phyloP scores from a whole-genome alignment of 2,888 invertebrate genomes.

The Polyommatus icarus region DNA sequence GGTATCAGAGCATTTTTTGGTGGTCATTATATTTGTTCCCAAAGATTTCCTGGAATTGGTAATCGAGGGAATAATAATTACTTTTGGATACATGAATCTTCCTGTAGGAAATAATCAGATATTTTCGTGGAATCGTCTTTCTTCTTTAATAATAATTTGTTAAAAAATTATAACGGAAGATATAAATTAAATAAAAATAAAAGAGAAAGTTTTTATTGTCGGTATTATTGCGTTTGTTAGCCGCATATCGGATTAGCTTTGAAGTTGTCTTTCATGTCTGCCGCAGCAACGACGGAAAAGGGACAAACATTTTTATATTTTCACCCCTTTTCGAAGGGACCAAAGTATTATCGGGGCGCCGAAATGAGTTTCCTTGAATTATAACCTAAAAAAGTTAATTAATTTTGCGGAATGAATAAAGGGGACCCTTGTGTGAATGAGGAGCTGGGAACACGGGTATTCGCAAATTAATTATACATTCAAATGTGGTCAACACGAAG shows the following conservation, averaged over 20 bases:
- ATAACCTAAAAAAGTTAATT: background rate
- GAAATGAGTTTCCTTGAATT: constrained; percentile 1
- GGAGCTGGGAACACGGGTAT: background rate
- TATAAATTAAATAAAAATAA: background rate
- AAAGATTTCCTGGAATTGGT: too few relatives aligned
- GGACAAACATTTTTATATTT: background rate
- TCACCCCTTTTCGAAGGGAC: background rate
- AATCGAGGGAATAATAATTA: too few relatives aligned
- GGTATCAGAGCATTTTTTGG: too few relatives aligned
- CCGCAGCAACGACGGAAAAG: background rate
- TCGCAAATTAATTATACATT: background rate
- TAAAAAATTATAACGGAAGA: background rate
- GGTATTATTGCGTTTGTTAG: background rate
- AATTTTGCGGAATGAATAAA: background rate
- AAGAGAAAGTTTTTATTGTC: too few relatives aligned
- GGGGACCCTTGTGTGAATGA: background rate
- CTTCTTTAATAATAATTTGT: too few relatives aligned
- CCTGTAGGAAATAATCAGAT: too few relatives aligned
- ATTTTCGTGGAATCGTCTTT: too few relatives aligned
- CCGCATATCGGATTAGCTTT: background rate
- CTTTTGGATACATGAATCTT: too few relatives aligned
- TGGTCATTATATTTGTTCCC: too few relatives aligned
- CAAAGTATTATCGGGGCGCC: background rate
- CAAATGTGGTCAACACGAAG: background rate
- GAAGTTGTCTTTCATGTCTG: constrained; percentile 4